Conservation (phyloP, 2,113 vertebrate genomes). For the Oxyura jamaicensis region DNA sequence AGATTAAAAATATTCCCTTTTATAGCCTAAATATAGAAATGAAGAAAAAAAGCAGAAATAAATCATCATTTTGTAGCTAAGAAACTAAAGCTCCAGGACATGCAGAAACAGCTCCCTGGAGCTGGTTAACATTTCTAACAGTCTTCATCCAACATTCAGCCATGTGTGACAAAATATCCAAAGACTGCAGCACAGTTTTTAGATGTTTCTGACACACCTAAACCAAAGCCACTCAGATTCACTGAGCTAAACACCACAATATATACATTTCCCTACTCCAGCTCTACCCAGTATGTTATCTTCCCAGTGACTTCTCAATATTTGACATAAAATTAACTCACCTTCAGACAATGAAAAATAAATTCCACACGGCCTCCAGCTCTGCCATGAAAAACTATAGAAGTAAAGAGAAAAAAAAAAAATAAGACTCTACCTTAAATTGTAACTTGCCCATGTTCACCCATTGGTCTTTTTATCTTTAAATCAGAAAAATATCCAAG, state of each 20-base stretch:
- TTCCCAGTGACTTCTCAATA: neutral
- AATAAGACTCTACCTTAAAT: neutral
- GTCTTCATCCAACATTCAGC: neutral
- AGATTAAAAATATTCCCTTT: neutral
- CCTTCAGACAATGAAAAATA: neutral
- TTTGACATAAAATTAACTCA: neutral
- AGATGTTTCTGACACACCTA: neutral
- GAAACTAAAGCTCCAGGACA: neutral
- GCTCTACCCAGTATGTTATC: neutral
- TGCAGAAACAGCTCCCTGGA: neutral
- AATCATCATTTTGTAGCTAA: neutral
- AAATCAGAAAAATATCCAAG: neutral
- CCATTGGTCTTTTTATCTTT: accelerated
- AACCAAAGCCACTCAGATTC: neutral
- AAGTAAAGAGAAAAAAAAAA: neutral
- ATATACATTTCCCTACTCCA: neutral
- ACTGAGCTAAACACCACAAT: neutral
- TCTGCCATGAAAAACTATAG: neutral
- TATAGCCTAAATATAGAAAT: neutral
- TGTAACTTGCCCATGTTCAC: neutral
- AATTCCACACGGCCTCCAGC: neutral
- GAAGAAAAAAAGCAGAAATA: neutral
- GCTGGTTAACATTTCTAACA: neutral
- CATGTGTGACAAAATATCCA: neutral
- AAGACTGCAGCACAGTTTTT: neutral